Base-by-base conservation (phyloP, 2,888 invertebrate species). In the Dioctria linearis region DNA sequence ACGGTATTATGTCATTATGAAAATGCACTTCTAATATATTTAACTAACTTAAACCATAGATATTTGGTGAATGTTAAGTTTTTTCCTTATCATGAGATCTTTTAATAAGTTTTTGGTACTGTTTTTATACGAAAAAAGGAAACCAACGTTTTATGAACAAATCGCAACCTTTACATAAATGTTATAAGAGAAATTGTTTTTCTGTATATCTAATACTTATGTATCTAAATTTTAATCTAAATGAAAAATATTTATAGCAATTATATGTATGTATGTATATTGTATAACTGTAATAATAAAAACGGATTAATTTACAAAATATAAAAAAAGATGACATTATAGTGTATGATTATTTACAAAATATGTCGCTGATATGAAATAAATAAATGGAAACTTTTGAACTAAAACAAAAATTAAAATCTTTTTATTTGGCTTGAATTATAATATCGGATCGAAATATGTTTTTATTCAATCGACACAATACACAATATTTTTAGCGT, bases 381-480 rank as follows among this genome's bases (percentile, higher is more conserved):
- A 66, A 76, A 76, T 76, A 76, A 76, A 76, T 76, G 76, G 76
- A 76, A 57, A 59, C 63, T 76, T 76, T 76, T 76, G 37, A 76
- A 76, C 37, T 25, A 25, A 25, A 25, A 25, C 0, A 25, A 25
- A 25, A 25, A 25, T 39, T 1, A 25, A 25, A 25, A 25, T 25
- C 25, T 0, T 25, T 25, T 25, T 25, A 25, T 2, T 25, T 25
- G 25, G 25, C 25, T 25, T 25, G 25, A 25, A 25, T 25, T 25
- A 25, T 25, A 25, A 25, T 25, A 25, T 25, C 25, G 25, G 25
- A 0, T 25, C 25, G 25, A 25, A 25, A 25, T 25, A 25, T 25
- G 25, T 2, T 25, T 25, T 25, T 2, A 2, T 25, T 25, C 25
- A 25, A 25, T 25, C 2, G 25, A 25, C 25, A 25, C 25, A 25